Evolutionary conservation across 2,888 invertebrate genomes (phyloP), one percentile per base, ranked within the genome.

Genomic region (Chloroclysta siterata): DNA sequence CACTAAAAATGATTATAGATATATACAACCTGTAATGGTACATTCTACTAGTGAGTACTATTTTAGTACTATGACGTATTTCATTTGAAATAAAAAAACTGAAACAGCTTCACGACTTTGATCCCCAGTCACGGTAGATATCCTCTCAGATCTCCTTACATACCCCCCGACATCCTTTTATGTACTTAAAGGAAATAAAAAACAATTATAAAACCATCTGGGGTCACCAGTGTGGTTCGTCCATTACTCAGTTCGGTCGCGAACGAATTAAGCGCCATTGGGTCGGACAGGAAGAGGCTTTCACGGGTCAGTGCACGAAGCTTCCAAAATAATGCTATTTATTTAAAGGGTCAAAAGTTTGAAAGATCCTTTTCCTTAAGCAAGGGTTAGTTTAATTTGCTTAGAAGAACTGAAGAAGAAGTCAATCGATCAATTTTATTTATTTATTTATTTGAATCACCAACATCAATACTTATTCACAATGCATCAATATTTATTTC

Each of bases 231-330:
- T 61, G 53, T 65, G 53, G 54, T 51, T 14, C 7, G 11, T 10
- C 61, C 65, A 54, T 54, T 61, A 54, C 51, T 33, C 22, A 44
- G 57, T 42, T 60, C 72, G 74, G 76, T 68, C 70, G 60, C 74
- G 72, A 71, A 73, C 71, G 81, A 78, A 80, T 82, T 75, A 78
- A 79, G 75, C 77, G 74, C 79, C 73, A 79, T 78, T 72, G 79
- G 72, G 70, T 71, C 67, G 72, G 60, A 69, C 60, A 65, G 66
- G 69, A 66, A 59, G 67, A 67, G 68, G 70, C 70, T 67, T 73
- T 73, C 67, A 76, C 67, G 75, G 75, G 68, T 74, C 75, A 73
- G n/a, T 62, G 68, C 75, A 61, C 65, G 56, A 58, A 69, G 60
- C 66, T 58, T 64, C 68, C 54, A 70, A 65, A 73, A 73, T 70